Conservation (phyloP, 2,797 vertebrate genomes). For the Hozukius guyotensis region DNA sequence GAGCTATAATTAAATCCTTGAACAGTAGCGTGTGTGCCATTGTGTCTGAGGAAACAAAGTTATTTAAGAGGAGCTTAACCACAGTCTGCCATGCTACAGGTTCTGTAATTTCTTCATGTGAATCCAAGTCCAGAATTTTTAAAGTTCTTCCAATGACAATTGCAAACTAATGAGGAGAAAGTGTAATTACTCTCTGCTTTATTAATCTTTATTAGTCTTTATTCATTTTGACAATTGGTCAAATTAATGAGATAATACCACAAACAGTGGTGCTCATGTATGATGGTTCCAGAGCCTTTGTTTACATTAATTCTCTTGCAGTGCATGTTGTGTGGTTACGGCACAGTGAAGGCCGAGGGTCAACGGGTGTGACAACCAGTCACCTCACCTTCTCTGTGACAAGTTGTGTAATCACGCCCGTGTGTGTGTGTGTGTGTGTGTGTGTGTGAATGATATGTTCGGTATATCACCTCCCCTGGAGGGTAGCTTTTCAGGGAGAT, state of each 20-base stretch:
- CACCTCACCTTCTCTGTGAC: constrained; percentile 24
- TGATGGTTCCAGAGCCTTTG: background rate
- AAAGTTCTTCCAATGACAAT: background rate
- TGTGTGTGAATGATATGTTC: constrained; percentile 34
- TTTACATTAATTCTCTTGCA: background rate
- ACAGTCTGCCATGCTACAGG: constrained; percentile 25
- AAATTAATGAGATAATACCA: background rate
- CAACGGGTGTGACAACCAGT: constrained; percentile 23
- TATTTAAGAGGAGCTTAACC: constrained; percentile 27
- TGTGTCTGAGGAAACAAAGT: constrained; percentile 21
- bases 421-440: constrained; percentile 10
- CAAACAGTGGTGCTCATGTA: background rate
- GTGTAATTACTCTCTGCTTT: too few species aligned
- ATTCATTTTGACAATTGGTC: background rate
- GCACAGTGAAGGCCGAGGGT: constrained; percentile 1
- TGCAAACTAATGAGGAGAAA: background rate
- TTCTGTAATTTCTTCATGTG: background rate
- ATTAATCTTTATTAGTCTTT: background rate
- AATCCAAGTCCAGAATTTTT: background rate
- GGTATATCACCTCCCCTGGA: constrained; percentile 44
- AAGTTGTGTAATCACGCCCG: constrained; percentile 24
- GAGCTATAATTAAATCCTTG: constrained; percentile 37
- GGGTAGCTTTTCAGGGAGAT: constrained; percentile 64
- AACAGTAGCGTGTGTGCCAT: background rate
- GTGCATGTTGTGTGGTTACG: background rate